Evolutionary conservation across 2,797 vertebrate species (phyloP).

Genomic region (Rhinoraja longicauda): DNA sequence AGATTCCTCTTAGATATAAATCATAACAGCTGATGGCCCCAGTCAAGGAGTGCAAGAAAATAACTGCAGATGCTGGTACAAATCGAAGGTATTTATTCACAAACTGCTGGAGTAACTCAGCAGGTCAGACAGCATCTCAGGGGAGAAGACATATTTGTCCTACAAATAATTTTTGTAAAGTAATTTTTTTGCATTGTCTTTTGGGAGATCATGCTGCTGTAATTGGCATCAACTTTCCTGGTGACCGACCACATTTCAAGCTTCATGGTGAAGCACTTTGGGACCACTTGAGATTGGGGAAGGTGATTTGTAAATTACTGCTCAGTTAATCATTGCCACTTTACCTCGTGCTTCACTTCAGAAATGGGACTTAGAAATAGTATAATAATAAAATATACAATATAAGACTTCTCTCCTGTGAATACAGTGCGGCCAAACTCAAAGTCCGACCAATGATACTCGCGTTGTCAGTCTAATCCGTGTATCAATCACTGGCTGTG

Average conservation of each 20-base stretch:
- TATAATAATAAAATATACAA: too few relatives aligned
- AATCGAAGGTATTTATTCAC: too few relatives aligned
- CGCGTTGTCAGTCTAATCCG: not conserved
- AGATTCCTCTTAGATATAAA: too few relatives aligned
- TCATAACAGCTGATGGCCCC: too few relatives aligned
- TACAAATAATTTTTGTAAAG: too few relatives aligned
- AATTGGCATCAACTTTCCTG: not conserved
- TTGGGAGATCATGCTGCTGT: not conserved
- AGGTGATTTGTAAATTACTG: not conserved
- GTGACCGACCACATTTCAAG: not conserved
- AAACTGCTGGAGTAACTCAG: too few relatives aligned
- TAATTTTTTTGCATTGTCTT: too few relatives aligned
- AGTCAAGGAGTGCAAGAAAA: too few relatives aligned
- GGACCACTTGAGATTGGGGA: not conserved
- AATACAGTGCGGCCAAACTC: not conserved
- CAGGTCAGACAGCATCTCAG: too few relatives aligned
- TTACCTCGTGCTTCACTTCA: not conserved
- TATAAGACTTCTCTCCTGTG: not conserved
- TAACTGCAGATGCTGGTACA: too few relatives aligned
- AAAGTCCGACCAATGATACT: too few relatives aligned
- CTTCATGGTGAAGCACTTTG: not conserved
- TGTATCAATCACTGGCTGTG: not conserved
- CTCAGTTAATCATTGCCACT: not conserved
- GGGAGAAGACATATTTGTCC: too few relatives aligned
- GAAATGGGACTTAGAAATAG: not conserved